phyloP scores from a whole-genome alignment of 2,113 vertebrate genomes.

The Pedetes capensis region DNA sequence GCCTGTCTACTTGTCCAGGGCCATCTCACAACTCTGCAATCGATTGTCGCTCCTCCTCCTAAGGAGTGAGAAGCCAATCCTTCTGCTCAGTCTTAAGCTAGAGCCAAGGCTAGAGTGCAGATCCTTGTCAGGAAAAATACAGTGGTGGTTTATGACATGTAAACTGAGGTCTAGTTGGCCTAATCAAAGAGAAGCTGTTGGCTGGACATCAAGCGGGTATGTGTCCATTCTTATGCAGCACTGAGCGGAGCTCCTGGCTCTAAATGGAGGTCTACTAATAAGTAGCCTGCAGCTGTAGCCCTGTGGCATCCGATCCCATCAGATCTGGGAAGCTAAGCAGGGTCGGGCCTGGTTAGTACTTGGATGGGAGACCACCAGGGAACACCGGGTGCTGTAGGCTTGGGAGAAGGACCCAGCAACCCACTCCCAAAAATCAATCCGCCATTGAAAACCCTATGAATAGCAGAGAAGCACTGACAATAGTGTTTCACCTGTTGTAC shows the following conservation, averaged over 20 bases:
- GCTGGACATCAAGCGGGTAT: rapidly evolving
- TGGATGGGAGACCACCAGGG: too few species aligned
- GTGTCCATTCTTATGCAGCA: not conserved
- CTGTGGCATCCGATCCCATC: too few species aligned
- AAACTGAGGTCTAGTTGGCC: not conserved
- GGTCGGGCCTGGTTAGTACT: too few species aligned
- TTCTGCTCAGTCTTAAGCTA: not conserved
- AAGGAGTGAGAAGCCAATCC: not conserved
- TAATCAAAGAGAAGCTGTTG: rapidly evolving
- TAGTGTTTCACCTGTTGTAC: too few species aligned
- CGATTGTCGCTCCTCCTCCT: not conserved
- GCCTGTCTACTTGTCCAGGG: not conserved
- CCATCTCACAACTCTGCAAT: not conserved
- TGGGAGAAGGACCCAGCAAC: too few species aligned
- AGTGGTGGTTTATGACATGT: too few species aligned
- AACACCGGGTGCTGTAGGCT: too few species aligned
- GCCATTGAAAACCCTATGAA: too few species aligned
- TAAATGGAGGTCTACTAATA: not conserved
- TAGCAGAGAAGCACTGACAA: too few species aligned
- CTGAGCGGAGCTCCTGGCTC: not conserved
- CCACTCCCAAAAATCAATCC: too few species aligned
- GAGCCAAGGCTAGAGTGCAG: not conserved
- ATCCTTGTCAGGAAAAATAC: not conserved
- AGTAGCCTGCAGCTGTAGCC: too few species aligned
- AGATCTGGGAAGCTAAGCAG: too few species aligned